These are phyloP conservation scores for Adrianichthys oophorus DNA, from an alignment of 2,797 vertebrate genomes.

Conservation along the genomic window DNA sequence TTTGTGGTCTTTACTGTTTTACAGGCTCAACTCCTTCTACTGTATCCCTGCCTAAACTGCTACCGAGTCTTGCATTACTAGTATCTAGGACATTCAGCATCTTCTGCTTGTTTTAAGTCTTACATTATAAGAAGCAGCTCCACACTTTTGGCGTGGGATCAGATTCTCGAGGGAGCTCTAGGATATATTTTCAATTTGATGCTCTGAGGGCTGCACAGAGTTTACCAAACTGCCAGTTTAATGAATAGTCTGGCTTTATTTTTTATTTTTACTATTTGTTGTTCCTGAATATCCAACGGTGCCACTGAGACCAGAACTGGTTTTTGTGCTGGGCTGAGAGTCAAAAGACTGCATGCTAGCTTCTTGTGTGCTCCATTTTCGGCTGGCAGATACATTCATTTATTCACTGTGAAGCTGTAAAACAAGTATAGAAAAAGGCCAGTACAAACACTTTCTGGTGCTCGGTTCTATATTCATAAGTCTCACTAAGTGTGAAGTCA, in stretches of 20 bases:
- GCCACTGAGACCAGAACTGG: slow-evolving; percentile 47
- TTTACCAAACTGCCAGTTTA: slow-evolving; percentile 65
- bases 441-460: slow-evolving; percentile 16
- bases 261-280: background rate
- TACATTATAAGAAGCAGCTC: slow-evolving; percentile 40
- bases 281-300: slow-evolving; percentile 47
- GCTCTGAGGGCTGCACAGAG: slow-evolving; percentile 53
- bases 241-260: slow-evolving; percentile 41
- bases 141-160: slow-evolving; percentile 47
- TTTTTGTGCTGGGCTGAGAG: slow-evolving; percentile 52
- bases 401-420: slow-evolving; percentile 24
- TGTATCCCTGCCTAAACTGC: slow-evolving; percentile 11
- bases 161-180: slow-evolving; percentile 42
- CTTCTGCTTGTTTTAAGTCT: slow-evolving; percentile 29
- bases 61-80: slow-evolving; percentile 13
- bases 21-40: slow-evolving; percentile 16
- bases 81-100: slow-evolving; percentile 21
- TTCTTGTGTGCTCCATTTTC: slow-evolving; percentile 24
- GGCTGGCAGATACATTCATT: slow-evolving; percentile 18
- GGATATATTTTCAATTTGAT: slow-evolving; percentile 66
- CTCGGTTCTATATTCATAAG: slow-evolving; percentile 11
- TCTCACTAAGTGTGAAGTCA: slow-evolving; percentile 8
- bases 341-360: slow-evolving; percentile 6
- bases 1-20: slow-evolving; percentile 21
- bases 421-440: slow-evolving; percentile 12